Percentiles rank a stretch among this genome's conserved stretches.
Evolutionary conservation across 2,113 vertebrate species (phyloP).

Genomic region (Antechinus stuartii): DNA sequence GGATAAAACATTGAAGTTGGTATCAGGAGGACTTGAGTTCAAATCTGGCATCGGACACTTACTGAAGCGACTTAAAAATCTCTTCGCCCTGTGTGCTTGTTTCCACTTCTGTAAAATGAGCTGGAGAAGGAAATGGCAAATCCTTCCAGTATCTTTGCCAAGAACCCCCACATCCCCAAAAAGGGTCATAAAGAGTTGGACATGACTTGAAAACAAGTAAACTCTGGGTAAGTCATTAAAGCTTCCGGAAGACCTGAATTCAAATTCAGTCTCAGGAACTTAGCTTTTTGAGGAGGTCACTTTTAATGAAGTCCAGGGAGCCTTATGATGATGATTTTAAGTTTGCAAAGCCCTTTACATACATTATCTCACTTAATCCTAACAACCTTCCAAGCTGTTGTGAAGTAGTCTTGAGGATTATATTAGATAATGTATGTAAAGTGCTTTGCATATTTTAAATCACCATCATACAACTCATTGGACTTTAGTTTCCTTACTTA

Average conservation of each 20-base stretch:
- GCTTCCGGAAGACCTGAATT: neutral
- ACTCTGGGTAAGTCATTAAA: neutral
- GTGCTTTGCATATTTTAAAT: neutral
- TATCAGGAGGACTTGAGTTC: neutral
- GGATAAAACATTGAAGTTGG: neutral
- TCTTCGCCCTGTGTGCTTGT: neutral
- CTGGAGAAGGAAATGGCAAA: neutral
- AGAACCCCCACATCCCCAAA: neutral
- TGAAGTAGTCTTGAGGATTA: neutral
- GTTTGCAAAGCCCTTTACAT: neutral
- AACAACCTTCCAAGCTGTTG: neutral
- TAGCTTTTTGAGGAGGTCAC: neutral
- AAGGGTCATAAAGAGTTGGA: neutral
- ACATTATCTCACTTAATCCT: slow-evolving; percentile 4
- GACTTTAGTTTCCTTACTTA: neutral
- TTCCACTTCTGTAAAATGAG: neutral
- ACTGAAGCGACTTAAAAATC: neutral
- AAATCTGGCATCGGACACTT: neutral
- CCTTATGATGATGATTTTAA: neutral
- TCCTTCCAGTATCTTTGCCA: neutral
- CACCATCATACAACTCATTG: neutral
- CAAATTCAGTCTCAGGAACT: neutral
- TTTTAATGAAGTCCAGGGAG: neutral
- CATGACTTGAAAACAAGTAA: neutral
- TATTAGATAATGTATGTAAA: neutral